These are phyloP conservation scores for Drosophila tani DNA, from an alignment of 1,140 invertebrate genomes.

Conservation along the genomic window DNA sequence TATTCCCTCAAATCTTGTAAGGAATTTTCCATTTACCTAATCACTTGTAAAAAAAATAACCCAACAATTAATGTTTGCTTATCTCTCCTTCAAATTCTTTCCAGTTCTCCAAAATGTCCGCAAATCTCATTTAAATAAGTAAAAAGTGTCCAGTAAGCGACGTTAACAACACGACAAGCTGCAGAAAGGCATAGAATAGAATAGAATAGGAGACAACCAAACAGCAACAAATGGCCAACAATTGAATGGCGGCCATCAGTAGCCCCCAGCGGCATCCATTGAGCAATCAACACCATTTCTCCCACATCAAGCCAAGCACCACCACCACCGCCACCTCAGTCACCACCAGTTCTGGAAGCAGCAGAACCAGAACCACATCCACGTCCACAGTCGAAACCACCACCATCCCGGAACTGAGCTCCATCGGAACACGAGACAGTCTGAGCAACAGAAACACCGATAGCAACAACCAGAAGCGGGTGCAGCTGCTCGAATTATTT, in stretches of 20 bases:
- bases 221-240: constrained; percentile 75
- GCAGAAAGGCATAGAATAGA: constrained; percentile 5
- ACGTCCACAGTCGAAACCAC: constrained; percentile 23
- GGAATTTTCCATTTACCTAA: neutral
- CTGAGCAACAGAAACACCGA: constrained; percentile 7
- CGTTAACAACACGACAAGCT: constrained; percentile 18
- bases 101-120: constrained; percentile 50
- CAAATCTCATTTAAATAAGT: constrained; percentile 49
- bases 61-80: constrained; percentile 12
- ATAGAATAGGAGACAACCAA: constrained; percentile 39
- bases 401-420: constrained; percentile 37
- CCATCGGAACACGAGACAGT: constrained; percentile 20
- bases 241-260: constrained; percentile 92
- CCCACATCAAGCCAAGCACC: constrained; percentile 65
- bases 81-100: neutral
- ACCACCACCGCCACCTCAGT: constrained; percentile 45
- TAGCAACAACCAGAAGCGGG: constrained; percentile 13
- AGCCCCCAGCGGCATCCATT: constrained; percentile 91
- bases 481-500: constrained; percentile 71
- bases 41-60: constrained; percentile 2
- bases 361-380: constrained; percentile 23
- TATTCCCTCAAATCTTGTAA: no score
- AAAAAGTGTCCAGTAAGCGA: constrained; percentile 43
- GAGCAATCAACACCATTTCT: constrained; percentile 81
- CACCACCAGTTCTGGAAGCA: constrained; percentile 20